Base-by-base conservation (phyloP, 2,797 vertebrate species). In the Lacerta agilis region DNA sequence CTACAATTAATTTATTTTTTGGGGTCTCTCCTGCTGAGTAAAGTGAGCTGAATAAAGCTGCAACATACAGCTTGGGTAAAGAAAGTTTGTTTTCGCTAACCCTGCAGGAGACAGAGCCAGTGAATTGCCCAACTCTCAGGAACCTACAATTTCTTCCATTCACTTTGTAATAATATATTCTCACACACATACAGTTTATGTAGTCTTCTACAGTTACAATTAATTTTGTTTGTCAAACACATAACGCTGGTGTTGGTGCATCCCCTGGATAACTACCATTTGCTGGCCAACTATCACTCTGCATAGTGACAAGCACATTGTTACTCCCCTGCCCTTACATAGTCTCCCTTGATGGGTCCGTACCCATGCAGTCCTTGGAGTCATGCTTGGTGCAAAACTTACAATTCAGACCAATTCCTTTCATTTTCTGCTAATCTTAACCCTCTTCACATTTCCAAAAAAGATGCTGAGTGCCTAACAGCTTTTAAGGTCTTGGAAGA, bases 351-450 rank as follows among this genome's bases (percentile, higher is more conserved):
- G 89, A n/a, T 79, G 23, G 55, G n/a, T 78, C 0, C 27, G 55
- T 64, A 92, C 41, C 25, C 77, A 92, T 36, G 69, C 17, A 41
- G n/a, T 58, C 72, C 29, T 88, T 36, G 5, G 85, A 88, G 69
- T 25, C 79, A 1, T 55, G 66, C 8, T 58, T 90, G 73, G 55
- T 58, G 88, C 0, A 72, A 64, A 82, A 80, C 66, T 49, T 27
- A 92, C 79, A 76, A 89, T 13, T 80, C 5, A 91, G 10, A 23
- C 66, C 82, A 88, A 86, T 45, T 83, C 64, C 69, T 69, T 73
- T 89, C 76, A 73, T 45, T 71, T 89, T 86, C 72, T 41, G 43
- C 86, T 86, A 90, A 92, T 85, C 25, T 83, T 86, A 91, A 88
- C 1, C 79, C 18, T 18, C 33, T 11, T 79, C 86, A 90, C 76